Percentiles rank a stretch among this genome's conserved stretches.
phyloP scores from a whole-genome alignment of 2,888 invertebrate species.

The Serrognathus titanus region DNA sequence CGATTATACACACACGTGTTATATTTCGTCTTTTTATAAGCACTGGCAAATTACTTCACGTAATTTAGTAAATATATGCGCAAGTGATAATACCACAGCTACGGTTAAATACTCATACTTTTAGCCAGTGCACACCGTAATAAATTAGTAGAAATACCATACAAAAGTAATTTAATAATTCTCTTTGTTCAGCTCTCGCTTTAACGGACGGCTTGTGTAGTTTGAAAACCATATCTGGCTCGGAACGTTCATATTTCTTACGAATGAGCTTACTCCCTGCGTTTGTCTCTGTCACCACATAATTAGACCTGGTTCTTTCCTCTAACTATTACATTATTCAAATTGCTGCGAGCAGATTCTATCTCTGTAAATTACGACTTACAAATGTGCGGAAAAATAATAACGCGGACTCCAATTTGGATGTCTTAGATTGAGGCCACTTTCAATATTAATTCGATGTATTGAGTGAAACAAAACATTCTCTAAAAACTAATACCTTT shows the following conservation, averaged over 20 bases:
- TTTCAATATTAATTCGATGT: too few relatives aligned
- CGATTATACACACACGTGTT: too few relatives aligned
- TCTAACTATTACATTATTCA: conserved; percentile 21
- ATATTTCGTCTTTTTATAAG: too few relatives aligned
- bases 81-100: background rate
- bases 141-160: conserved; percentile 11
- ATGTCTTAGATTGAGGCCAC: background rate
- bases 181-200: conserved; percentile 6
- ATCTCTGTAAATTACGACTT: conserved; percentile 15
- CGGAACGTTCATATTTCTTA: conserved; percentile 21
- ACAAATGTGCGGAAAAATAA: conserved; percentile 16
- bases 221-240: conserved; percentile 1
- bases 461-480: too few relatives aligned
- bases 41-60: too few relatives aligned
- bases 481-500: too few relatives aligned
- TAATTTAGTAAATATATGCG: background rate
- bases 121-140: background rate
- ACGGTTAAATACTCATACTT: background rate
- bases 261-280: conserved; percentile 17
- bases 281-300: conserved; percentile 26
- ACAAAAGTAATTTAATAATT: conserved; percentile 14
- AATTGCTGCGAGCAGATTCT: conserved; percentile 16
- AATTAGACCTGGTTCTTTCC: conserved; percentile 24
- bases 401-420: conserved; percentile 7
- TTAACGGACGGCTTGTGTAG: conserved; percentile 1